phyloP scores from a whole-genome alignment of 2,888 invertebrate species.

The Julus scanicus region DNA sequence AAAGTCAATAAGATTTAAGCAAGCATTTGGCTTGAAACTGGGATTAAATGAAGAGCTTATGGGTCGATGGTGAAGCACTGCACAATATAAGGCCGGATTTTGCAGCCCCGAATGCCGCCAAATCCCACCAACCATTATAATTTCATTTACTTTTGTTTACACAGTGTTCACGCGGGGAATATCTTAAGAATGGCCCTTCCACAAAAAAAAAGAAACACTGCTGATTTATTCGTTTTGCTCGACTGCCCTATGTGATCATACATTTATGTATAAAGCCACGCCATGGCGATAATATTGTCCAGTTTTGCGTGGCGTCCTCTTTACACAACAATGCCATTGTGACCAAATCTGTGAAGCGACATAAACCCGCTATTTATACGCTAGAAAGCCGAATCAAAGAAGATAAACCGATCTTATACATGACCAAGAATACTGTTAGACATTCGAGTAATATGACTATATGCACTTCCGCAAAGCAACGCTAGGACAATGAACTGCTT shows the following conservation, averaged over 20 bases:
- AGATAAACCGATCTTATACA: constrained; percentile 39
- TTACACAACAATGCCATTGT: constrained; percentile 28
- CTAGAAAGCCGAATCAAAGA: constrained; percentile 13
- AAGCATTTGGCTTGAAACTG: not conserved
- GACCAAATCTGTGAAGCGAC: constrained; percentile 12
- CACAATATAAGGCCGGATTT: not conserved
- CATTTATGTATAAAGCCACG: constrained; percentile 42
- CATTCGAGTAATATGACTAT: constrained; percentile 21
- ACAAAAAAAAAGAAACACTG: not conserved
- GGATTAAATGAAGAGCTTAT: not conserved
- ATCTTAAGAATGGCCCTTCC: constrained; percentile 23
- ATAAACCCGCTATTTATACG: constrained; percentile 28
- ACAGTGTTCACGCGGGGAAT: not conserved
- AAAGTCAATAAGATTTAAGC: not conserved
- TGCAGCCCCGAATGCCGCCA: not conserved
- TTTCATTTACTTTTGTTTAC: constrained; percentile 39
- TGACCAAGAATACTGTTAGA: constrained; percentile 14
- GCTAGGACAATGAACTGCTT: not conserved
- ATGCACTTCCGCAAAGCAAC: not conserved
- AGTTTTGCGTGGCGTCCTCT: constrained; percentile 35
- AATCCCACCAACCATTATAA: not conserved
- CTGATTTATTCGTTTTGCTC: constrained; percentile 24
- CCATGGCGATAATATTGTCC: constrained; percentile 36
- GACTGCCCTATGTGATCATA: constrained; percentile 16
- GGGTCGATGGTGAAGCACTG: not conserved